These are phyloP conservation scores for Pyralis farinalis DNA, from an alignment of 2,888 invertebrate species.

Conservation along the genomic window DNA sequence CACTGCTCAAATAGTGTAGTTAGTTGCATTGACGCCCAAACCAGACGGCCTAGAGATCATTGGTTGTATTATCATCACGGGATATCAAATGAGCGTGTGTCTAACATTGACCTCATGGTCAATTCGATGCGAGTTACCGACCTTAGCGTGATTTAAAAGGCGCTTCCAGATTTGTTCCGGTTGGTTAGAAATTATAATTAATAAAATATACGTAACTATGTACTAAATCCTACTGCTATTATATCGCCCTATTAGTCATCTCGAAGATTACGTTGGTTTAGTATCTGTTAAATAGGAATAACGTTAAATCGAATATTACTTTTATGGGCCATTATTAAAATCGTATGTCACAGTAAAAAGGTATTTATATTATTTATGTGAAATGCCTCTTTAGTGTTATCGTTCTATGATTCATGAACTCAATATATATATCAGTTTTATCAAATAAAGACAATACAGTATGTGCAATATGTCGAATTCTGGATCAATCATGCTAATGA, in stretches of 20 bases:
- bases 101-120: slow-evolving; percentile 58
- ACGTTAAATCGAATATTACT: neutral
- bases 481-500: no score
- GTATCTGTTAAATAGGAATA: neutral
- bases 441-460: no score
- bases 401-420: no score
- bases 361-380: no score
- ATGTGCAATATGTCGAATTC: no score
- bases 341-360: neutral
- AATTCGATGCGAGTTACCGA: slow-evolving; percentile 38
- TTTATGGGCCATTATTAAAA: neutral
- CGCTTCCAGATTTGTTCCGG: slow-evolving; percentile 56
- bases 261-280: neutral
- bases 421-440: no score
- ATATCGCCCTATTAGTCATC: neutral
- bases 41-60: slow-evolving; percentile 30
- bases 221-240: no score
- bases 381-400: no score
- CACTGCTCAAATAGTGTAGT: neutral
- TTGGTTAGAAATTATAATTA: slow-evolving; percentile 18
- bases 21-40: slow-evolving; percentile 6
- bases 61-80: slow-evolving; percentile 34
- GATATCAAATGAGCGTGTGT: slow-evolving; percentile 42
- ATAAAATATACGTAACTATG: neutral
- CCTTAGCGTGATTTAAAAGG: slow-evolving; percentile 43